Percentiles rank a stretch among this genome's conserved stretches.
Conservation (phyloP, 2,888 invertebrate genomes). For the Lydus trimaculatus region DNA sequence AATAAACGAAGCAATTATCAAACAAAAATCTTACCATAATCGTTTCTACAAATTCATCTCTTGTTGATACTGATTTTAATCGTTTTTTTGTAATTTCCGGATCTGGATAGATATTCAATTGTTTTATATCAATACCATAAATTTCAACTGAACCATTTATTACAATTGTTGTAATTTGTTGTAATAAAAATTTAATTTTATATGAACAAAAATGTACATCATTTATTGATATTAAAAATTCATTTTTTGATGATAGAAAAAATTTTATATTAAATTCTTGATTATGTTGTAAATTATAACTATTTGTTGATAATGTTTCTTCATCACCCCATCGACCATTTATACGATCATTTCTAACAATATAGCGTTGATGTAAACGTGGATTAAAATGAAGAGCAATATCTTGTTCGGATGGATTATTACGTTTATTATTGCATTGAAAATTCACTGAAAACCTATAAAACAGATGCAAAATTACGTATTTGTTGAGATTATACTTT, state of each 20-base stretch:
- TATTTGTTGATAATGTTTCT: slow-evolving; percentile 68
- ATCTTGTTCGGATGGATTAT: slow-evolving; percentile 45
- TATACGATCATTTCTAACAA: slow-evolving; percentile 76
- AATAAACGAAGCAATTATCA: slow-evolving; percentile 8
- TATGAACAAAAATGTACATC: slow-evolving; percentile 77
- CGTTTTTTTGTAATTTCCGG: neutral
- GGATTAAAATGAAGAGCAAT: slow-evolving; percentile 85
- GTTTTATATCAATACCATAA: slow-evolving; percentile 60
- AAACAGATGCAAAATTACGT: too few relatives aligned
- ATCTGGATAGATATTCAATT: slow-evolving; percentile 48
- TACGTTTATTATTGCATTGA: slow-evolving; percentile 51
- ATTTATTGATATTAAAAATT: slow-evolving; percentile 75
- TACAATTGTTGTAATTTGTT: slow-evolving; percentile 66
- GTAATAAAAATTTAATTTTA: slow-evolving; percentile 69
- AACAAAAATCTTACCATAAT: slow-evolving; percentile 37
- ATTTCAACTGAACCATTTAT: slow-evolving; percentile 71
- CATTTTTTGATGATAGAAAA: slow-evolving; percentile 64
- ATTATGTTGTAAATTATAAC: slow-evolving; percentile 54
- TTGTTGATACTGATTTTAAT: slow-evolving; percentile 32
- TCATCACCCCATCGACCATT: slow-evolving; percentile 78
- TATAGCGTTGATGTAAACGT: slow-evolving; percentile 77
- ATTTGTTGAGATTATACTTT: too few relatives aligned
- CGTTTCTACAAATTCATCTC: slow-evolving; percentile 26
- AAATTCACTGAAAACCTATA: slow-evolving; percentile 72
- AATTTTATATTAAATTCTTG: slow-evolving; percentile 66